These are phyloP conservation scores for Phycodurus eques DNA, from an alignment of 2,113 vertebrate genomes.

Conservation along the genomic window DNA sequence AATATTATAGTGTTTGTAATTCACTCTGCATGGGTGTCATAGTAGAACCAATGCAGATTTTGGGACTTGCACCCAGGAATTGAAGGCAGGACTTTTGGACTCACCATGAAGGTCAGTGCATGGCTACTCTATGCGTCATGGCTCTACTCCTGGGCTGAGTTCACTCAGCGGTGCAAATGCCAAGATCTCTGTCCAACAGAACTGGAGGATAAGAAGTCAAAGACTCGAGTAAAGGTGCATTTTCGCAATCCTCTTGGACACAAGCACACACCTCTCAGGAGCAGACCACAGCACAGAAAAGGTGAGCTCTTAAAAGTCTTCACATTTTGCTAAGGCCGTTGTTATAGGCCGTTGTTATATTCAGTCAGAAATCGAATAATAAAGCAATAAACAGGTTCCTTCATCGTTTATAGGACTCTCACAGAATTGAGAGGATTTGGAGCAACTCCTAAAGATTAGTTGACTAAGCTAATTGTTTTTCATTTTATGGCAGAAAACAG, in stretches of 20 bases:
- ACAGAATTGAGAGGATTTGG: neutral
- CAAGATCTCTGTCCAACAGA: conserved; percentile 57
- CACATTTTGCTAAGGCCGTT: neutral
- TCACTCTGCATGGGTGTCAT: conserved; percentile 22
- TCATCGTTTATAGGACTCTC: neutral
- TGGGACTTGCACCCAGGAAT: conserved; percentile 6
- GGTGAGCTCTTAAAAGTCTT: conserved; percentile 48
- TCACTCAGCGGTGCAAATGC: conserved; percentile 58
- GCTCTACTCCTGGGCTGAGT: conserved; percentile 61
- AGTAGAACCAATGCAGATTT: conserved; percentile 3
- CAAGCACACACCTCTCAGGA: conserved; percentile 46
- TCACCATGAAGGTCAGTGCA: conserved; percentile 67
- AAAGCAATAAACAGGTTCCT: neutral
- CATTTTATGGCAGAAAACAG: neutral
- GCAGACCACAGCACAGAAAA: conserved; percentile 62
- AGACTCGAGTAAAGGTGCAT: conserved; percentile 53
- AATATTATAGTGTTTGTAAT: neutral
- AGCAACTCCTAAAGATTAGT: neutral
- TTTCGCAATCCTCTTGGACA: conserved; percentile 44
- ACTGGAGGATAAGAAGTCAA: conserved; percentile 37
- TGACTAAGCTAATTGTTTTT: neutral
- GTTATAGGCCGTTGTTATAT: neutral
- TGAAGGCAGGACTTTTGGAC: neutral
- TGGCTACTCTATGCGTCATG: conserved; percentile 67
- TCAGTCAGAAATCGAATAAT: neutral